Evolutionary conservation across 2,797 vertebrate genomes (phyloP).

Genomic region (Tragelaphus eurycerus): DNA sequence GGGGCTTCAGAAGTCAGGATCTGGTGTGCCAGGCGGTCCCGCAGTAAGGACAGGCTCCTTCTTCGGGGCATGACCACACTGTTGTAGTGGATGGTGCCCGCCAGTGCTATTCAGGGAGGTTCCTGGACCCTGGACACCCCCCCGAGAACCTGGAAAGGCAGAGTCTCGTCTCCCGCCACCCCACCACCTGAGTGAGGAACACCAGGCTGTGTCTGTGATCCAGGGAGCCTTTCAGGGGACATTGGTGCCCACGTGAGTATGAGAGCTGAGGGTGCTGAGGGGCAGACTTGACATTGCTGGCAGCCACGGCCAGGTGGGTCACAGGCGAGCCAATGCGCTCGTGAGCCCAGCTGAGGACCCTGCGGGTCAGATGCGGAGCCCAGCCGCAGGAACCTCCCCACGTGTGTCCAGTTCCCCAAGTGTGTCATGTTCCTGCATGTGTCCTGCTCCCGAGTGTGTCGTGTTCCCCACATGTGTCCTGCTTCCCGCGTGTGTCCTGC

Average conservation of each 20-base stretch:
- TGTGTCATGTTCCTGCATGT: neutral
- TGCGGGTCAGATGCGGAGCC: neutral
- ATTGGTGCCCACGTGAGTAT: neutral
- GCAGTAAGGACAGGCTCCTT: neutral
- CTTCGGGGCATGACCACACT: fast-evolving
- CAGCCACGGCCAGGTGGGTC: neutral
- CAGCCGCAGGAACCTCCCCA: neutral
- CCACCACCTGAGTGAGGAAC: neutral
- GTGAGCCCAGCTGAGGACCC: neutral
- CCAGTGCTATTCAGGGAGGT: neutral
- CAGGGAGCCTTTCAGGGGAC: neutral
- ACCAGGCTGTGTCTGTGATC: no score
- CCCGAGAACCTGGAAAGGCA: neutral
- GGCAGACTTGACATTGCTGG: neutral
- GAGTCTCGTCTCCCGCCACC: neutral
- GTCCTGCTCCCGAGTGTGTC: neutral
- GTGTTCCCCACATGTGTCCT: fast-evolving
- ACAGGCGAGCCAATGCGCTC: neutral
- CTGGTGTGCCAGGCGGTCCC: neutral
- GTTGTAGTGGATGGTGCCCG: fast-evolving
- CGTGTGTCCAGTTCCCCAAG: fast-evolving
- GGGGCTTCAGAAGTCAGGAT: neutral
- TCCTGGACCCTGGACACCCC: neutral
- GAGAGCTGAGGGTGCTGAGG: neutral
- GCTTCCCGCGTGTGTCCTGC: fast-evolving